phyloP scores from a whole-genome alignment of 2,113 vertebrate genomes.

The Boleophthalmus pectinirostris region DNA sequence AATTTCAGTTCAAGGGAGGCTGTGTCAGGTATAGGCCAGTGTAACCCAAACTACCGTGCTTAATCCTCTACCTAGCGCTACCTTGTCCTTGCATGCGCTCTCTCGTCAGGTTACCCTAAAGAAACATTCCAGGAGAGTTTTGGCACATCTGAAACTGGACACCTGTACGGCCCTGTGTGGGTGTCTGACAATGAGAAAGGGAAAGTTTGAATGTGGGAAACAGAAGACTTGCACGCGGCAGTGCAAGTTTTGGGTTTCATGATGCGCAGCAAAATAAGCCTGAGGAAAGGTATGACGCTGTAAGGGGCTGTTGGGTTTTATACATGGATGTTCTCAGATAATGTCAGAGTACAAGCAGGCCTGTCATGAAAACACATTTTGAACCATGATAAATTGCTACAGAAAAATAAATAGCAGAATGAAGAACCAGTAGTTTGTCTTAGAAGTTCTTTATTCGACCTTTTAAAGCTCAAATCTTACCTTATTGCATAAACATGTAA shows the following conservation, averaged over 20 bases:
- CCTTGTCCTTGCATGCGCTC: constrained; percentile 63
- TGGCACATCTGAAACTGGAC: constrained; percentile 53
- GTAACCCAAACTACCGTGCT: constrained; percentile 40
- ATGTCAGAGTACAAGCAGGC: neutral
- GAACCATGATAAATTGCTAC: too few species aligned
- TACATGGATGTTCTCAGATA: neutral
- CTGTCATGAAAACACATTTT: too few species aligned
- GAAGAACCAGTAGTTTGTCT: too few species aligned
- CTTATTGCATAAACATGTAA: too few species aligned
- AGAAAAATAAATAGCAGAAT: too few species aligned
- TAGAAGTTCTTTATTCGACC: too few species aligned
- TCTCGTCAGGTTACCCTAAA: constrained; percentile 41
- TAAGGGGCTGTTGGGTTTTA: neutral
- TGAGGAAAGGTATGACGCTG: neutral
- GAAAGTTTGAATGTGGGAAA: constrained; percentile 34
- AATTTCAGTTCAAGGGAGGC: constrained; percentile 36
- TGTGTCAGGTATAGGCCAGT: constrained; percentile 43
- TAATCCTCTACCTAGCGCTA: constrained; percentile 52
- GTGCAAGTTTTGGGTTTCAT: constrained; percentile 20
- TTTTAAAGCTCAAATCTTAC: too few species aligned
- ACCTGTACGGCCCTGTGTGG: constrained; percentile 25
- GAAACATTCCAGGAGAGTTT: constrained; percentile 71
- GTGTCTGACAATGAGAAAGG: constrained; percentile 32
- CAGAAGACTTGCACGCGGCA: constrained; percentile 14
- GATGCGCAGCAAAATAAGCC: constrained; percentile 27